A percentile compares a stretch with the other conserved stretches of the same genome.
These are phyloP conservation scores for Heterotis niloticus DNA, from an alignment of 2,113 vertebrate species.

Conservation along the genomic window DNA sequence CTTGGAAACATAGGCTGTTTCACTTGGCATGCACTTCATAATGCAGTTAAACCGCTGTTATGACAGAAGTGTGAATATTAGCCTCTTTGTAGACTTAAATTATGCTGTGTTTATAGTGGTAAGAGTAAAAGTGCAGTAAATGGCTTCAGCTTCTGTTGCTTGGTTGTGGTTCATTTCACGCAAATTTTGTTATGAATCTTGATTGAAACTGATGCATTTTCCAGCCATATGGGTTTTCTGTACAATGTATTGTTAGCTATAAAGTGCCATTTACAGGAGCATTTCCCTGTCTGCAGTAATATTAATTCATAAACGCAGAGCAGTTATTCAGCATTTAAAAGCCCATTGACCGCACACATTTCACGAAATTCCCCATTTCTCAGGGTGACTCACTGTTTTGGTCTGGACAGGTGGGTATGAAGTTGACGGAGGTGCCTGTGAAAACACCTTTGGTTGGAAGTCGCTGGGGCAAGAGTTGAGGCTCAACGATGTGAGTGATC, in stretches of 20 bases:
- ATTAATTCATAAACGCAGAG: too few relatives aligned
- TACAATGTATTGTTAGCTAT: too few relatives aligned
- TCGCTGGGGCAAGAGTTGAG: constrained; percentile 99
- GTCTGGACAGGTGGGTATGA: constrained; percentile 78
- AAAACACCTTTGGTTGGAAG: constrained; percentile 99
- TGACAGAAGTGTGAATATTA: not conserved
- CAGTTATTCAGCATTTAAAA: too few relatives aligned
- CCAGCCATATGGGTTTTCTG: too few relatives aligned
- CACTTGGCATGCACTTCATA: too few relatives aligned
- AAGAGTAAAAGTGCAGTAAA: not conserved
- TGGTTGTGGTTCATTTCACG: not conserved
- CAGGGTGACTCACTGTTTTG: not conserved
- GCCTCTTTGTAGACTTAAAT: not conserved
- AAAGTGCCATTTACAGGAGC: too few relatives aligned
- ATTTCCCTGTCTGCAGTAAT: too few relatives aligned
- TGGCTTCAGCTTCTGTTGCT: not conserved
- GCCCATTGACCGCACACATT: too few relatives aligned
- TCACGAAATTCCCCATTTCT: too few relatives aligned
- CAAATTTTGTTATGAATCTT: not conserved
- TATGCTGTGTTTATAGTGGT: not conserved
- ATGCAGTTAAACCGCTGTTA: not conserved
- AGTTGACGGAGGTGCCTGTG: constrained; percentile 89
- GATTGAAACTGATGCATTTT: not conserved
- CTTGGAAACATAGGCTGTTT: too few relatives aligned
- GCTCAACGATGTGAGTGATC: constrained; percentile 94